phyloP scores from a whole-genome alignment of 1,140 invertebrate genomes.

The Cyclina sinensis region DNA sequence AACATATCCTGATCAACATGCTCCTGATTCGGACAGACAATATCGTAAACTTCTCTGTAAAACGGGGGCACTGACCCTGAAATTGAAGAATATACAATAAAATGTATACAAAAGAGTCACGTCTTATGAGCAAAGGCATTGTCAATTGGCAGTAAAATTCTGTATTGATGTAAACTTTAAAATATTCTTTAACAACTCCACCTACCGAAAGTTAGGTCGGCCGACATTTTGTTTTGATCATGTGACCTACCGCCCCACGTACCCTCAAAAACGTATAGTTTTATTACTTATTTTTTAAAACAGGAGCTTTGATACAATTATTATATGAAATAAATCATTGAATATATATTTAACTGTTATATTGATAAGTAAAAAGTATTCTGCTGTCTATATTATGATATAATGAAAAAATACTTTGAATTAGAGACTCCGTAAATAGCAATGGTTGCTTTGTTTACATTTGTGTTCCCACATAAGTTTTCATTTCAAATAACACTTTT shows the following conservation, averaged over 20 bases:
- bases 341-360: not conserved
- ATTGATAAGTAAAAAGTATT: not conserved
- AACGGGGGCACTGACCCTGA: slow-evolving; percentile 89
- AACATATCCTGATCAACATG: slow-evolving; percentile 90
- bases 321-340: not conserved
- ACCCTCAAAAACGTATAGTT: slow-evolving; percentile 32
- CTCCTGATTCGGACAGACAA: slow-evolving; percentile 89
- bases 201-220: slow-evolving; percentile 84
- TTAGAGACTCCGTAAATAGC: slow-evolving; percentile 44
- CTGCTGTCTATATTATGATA: not conserved
- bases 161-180: too few species aligned
- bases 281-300: too few species aligned
- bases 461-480: not conserved
- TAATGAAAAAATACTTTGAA: not conserved
- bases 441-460: slow-evolving; percentile 68
- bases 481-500: not conserved
- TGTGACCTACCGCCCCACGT: slow-evolving; percentile 77
- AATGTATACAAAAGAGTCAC: too few species aligned
- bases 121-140: too few species aligned
- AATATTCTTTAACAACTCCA: slow-evolving; percentile 29
- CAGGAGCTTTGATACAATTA: not conserved
- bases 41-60: slow-evolving; percentile 90
- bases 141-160: too few species aligned
- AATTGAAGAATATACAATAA: slow-evolving; percentile 58
- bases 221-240: slow-evolving; percentile 85